Evolutionary conservation across 1,140 invertebrate species (phyloP), one percentile per base, ranked within the genome.

Genomic region (Eriosoma lanigerum): DNA sequence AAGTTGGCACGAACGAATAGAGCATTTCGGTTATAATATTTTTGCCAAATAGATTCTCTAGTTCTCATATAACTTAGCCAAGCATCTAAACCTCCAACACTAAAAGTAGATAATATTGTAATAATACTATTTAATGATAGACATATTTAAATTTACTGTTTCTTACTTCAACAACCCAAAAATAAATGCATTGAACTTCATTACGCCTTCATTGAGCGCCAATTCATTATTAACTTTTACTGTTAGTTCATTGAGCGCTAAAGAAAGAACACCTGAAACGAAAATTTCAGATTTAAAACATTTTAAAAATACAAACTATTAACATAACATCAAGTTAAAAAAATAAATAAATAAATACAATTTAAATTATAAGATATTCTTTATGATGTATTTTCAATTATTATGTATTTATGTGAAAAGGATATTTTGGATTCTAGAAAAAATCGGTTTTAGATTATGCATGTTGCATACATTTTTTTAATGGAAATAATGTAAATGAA

Each of bases 181-280:
- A 82, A 96, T 90, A 85, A 96, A 96, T 73, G 94, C 94, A 86
- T 95, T 94, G 84, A 96, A 95, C 85, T 95, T 95, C 81, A 95
- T 89, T 84, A 93, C 89, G 81, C 93, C 93, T 86, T 95, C 93
- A 5, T 92, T 92, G 2, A 96, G 90, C 56, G 91, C 90, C 84
- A 94, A 91, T 86, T 95, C 94, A 82, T 90, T 91, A 84, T 95
- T 95, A 82, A 96, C 91, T 84, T 92, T 90, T 84, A 94, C 89
- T 13, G 95, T 93, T 62, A 96, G 87, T 84, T 96, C 94, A 86
- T 94, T 93, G 2, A 96, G 86, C n/a, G 93, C 92, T 85, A 94
- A 91, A 8, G 93, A 94, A 58, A 94, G 90, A 17, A 92, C 92
- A 81, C 91, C 92, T 83, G 85, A 85, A 84, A 81, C 3, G 38